Percentiles rank a stretch among this genome's conserved stretches.
Evolutionary conservation across 2,797 vertebrate species (phyloP).

Genomic region (Bovichtus diacanthus): DNA sequence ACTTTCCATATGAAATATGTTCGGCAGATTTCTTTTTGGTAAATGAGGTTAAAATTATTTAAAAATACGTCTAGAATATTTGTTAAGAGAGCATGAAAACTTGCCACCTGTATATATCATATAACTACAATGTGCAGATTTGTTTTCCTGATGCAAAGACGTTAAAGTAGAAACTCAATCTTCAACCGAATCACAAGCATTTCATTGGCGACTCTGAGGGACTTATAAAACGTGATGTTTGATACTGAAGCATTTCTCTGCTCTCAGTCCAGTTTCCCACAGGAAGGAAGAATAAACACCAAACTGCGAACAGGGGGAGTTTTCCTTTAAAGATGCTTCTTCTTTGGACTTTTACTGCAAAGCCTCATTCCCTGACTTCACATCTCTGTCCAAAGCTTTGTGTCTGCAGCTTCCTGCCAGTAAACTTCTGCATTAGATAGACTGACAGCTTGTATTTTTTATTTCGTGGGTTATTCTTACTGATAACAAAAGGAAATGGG

Average conservation of each 20-base stretch:
- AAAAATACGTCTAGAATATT: background rate
- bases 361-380: conserved; percentile 87
- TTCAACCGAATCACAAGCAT: background rate
- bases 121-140: background rate
- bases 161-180: background rate
- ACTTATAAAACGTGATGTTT: background rate
- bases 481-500: conserved; percentile 93
- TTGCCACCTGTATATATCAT: too few relatives aligned
- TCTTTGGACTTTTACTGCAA: conserved; percentile 76
- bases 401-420: conserved; percentile 95
- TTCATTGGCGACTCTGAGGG: background rate
- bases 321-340: conserved; percentile 62
- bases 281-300: background rate
- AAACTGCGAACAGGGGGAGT: conserved; percentile 40
- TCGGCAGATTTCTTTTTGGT: too few relatives aligned
- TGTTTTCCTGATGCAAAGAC: background rate
- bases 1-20: background rate
- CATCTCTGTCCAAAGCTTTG: conserved; percentile 89
- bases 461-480: conserved; percentile 90
- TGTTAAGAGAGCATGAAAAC: too few relatives aligned
- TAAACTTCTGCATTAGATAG: conserved; percentile 94
- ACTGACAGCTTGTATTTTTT: conserved; percentile 92
- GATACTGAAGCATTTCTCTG: background rate
- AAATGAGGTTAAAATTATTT: background rate
- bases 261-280: background rate